These are phyloP conservation scores for Takifugu rubripes DNA, from an alignment of 2,797 vertebrate species.

Conservation along the genomic window DNA sequence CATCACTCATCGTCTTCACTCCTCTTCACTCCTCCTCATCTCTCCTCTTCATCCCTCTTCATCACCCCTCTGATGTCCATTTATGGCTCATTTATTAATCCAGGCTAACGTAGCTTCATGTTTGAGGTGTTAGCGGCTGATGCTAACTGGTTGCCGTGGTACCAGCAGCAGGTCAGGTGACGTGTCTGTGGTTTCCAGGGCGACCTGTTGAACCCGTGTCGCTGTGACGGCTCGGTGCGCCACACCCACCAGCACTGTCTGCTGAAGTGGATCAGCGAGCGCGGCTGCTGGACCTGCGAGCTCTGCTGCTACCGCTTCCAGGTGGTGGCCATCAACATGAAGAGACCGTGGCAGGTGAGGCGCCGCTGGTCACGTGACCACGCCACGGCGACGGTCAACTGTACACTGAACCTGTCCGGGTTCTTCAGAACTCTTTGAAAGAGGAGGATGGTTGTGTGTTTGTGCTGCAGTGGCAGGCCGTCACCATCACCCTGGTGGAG, in stretches of 20 bases:
- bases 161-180: neutral
- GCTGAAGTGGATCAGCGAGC: constrained; percentile 96
- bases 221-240: constrained; percentile 90
- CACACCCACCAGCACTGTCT: constrained; percentile 93
- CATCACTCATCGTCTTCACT: fast-evolving
- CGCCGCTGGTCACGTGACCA: no score
- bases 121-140: no score
- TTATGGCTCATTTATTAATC: no score
- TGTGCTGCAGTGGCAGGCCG: constrained; percentile 86
- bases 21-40: no score
- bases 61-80: no score
- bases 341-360: constrained; percentile 86
- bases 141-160: no score
- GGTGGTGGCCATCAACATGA: constrained; percentile 92
- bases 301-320: constrained; percentile 95
- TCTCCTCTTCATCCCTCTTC: no score
- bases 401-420: no score
- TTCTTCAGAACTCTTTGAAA: no score
- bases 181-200: constrained; percentile 69
- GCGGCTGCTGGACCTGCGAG: constrained; percentile 93
- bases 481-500: constrained; percentile 95
- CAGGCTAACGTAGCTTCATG: no score
- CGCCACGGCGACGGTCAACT: no score
- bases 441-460: no score
- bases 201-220: constrained; percentile 89